These are phyloP conservation scores for Acrossocheilus fasciatus DNA, from an alignment of 2,797 vertebrate species.

Conservation along the genomic window DNA sequence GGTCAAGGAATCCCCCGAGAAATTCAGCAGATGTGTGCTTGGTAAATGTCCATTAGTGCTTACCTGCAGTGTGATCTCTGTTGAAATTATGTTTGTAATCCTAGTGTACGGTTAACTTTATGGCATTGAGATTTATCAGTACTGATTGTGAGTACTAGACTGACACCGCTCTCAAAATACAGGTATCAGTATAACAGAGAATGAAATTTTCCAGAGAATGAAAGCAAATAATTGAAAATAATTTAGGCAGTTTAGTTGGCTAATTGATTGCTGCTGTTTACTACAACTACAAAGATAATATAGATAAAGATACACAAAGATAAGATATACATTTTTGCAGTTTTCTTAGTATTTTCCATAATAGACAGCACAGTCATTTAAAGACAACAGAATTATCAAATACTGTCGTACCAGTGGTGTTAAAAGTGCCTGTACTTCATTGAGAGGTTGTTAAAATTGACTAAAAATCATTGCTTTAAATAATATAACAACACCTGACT, in stretches of 20 bases:
- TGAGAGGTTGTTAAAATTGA: too few relatives aligned
- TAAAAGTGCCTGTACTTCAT: neutral
- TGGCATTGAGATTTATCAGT: neutral
- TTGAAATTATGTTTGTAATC: neutral
- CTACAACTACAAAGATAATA: neutral
- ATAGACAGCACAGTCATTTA: neutral
- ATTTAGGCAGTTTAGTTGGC: neutral
- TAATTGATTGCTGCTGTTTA: neutral
- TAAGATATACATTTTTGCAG: neutral
- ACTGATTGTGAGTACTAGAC: neutral
- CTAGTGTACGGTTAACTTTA: neutral
- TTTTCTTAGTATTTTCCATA: neutral
- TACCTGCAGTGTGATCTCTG: too few relatives aligned
- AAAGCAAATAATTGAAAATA: neutral
- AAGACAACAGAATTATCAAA: neutral
- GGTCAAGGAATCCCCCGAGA: slow-evolving; percentile 93
- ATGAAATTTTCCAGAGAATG: neutral
- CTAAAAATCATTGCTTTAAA: too few relatives aligned
- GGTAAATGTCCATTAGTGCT: slow-evolving; percentile 77
- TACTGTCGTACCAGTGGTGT: neutral
- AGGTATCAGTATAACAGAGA: neutral
- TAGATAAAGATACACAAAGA: neutral
- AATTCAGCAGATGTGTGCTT: slow-evolving; percentile 96
- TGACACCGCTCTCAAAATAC: neutral
- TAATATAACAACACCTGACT: neutral